Base-by-base conservation (phyloP, 2,113 vertebrate genomes). In the Cyanoramphus novaezelandiae region DNA sequence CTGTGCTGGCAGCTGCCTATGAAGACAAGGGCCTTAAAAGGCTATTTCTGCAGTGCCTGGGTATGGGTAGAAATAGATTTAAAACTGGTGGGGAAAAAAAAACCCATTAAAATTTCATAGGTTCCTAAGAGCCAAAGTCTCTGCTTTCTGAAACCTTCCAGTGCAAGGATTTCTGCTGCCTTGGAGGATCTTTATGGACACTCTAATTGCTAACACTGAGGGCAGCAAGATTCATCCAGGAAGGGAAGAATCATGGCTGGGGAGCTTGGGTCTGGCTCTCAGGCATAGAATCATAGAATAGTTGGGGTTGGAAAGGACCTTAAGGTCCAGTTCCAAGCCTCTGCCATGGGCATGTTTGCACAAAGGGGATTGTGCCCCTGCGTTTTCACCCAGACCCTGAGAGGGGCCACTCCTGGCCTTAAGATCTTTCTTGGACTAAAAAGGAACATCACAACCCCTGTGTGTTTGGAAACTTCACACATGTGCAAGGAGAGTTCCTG, bases 191-290 rank as follows among this genome's bases (percentile, higher is more conserved):
- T 74, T 37, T 11, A 9, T 57, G 52, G 47, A 69, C 33, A 39
- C 12, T 3, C 11, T 17, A 10, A 2, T 1, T 57, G 50, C 25
- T 47, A 13, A 64, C 14, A 8, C 28, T 7, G 57, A 65, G 29
- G n/a, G 37, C 65, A 49, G 41, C 57, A 10, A 21, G 11, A 27
- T 71, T 37, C 11, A 6, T 12, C 24, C 23, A 7, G 17, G 37
- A 33, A 33, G 43, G 52, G 6, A 11, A 1, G 37, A 17, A 28
- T 33, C 2, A 1, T 3, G 29, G 44, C 2, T 1, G 2, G 49
- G 46, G 74, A 63, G 37, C 52, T 55, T 24, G 10, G n/a, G 24
- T 80, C 33, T 41, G 71, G 39, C n/a, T 67, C 33, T 39, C 2
- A 3, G 27, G 6, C 19, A 13, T 59, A n/a, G 55, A 33, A 59